Percentiles rank a stretch among this genome's conserved stretches.
These are phyloP conservation scores for Etheostoma spectabile DNA, from an alignment of 2,113 vertebrate species.

Conservation along the genomic window DNA sequence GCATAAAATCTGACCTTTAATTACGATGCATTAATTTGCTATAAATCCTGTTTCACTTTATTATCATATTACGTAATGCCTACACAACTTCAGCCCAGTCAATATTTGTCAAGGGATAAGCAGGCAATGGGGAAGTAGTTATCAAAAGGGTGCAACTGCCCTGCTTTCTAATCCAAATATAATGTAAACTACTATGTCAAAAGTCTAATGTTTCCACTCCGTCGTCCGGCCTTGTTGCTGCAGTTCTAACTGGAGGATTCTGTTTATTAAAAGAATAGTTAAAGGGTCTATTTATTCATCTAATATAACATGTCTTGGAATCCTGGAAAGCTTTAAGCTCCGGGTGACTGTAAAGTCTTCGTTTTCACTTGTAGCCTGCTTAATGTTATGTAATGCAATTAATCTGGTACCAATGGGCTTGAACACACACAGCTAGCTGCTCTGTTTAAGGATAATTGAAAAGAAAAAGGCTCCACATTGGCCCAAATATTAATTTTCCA, in stretches of 20 bases:
- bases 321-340: slow-evolving; percentile 27
- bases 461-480: neutral
- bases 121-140: slow-evolving; percentile 36
- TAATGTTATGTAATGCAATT: slow-evolving; percentile 63
- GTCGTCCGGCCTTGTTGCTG: neutral
- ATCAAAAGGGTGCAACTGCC: neutral
- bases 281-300: slow-evolving; percentile 37
- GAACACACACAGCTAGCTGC: slow-evolving; percentile 21
- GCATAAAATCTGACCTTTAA: neutral
- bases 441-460: slow-evolving; percentile 4
- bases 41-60: neutral
- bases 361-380: slow-evolving; percentile 43
- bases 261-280: slow-evolving; percentile 31
- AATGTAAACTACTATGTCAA: neutral
- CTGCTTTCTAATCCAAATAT: slow-evolving; percentile 27
- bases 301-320: slow-evolving; percentile 18
- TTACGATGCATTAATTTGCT: neutral
- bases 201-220: neutral
- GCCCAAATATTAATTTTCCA: slow-evolving; percentile 10
- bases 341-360: slow-evolving; percentile 37
- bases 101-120: slow-evolving; percentile 56
- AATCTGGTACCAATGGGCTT: slow-evolving; percentile 41
- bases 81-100: slow-evolving; percentile 6
- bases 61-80: neutral
- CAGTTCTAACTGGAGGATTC: slow-evolving; percentile 4